Evolutionary conservation across 2,888 invertebrate genomes (phyloP), one percentile per base, ranked within the genome.

Genomic region (Kryphioiulus occultus): DNA sequence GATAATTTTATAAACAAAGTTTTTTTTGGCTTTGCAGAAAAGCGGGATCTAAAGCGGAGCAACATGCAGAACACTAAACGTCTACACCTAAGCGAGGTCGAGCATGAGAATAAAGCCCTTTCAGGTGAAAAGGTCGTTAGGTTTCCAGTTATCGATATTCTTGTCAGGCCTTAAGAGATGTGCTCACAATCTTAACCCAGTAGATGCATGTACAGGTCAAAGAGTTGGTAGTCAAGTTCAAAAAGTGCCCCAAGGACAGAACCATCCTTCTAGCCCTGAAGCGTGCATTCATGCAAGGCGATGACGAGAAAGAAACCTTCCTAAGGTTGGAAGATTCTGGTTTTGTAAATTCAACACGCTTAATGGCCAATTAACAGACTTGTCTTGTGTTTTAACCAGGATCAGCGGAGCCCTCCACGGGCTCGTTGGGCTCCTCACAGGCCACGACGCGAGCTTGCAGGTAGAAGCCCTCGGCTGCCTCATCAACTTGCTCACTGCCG

Each of bases 391-490:
- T 68, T 26, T 68, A 0, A 68, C 7, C 26, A 88, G 88, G 78
- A 39, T 42, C 30, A 78, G 59, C 59, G 88, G 88, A 2, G 88
- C 88, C n/a, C 32, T 88, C 19, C 86, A 88, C 15, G 44, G 83
- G 7, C 78, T 88, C 9, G 39, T 88, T 10, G 88, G 88, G 39
- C 39, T 86, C 12, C 42, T 88, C 26, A 85, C 88, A 5, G 88
- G 88, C 78, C 78, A 87, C 22, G 86, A 88, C 19, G 78, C 39
- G 17, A 78, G 44, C 26, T 39, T 88, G n/a, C 87, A 88, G 26
- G 39, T 88, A 30, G 88, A 88, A 83, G 78, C 88, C 12, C 30
- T 44, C 53, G 86, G 59, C 19, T 88, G 88, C 85, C 44, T 88
- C 12, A 86, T 88, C 30, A 88, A 88, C 53, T 32, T 88, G 22